phyloP scores from a whole-genome alignment of 2,888 invertebrate genomes.

The Eupithecia tripunctaria region DNA sequence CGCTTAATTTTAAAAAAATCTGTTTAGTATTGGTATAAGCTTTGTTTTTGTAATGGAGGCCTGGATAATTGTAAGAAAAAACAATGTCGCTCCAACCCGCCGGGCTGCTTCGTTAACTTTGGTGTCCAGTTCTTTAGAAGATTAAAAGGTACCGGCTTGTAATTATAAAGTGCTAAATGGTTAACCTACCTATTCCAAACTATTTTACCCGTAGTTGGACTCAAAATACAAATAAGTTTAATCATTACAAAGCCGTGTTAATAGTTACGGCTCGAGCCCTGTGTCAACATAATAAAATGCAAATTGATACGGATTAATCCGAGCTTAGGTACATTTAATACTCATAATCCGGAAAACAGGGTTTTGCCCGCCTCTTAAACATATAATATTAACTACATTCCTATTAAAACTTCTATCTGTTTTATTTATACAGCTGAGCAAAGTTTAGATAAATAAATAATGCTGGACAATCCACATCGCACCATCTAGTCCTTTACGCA shows the following conservation, averaged over 20 bases:
- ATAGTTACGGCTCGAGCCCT: slow-evolving; percentile 71
- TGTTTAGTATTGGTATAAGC: too few species aligned
- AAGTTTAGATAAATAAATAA: neutral
- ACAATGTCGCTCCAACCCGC: neutral
- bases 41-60: neutral
- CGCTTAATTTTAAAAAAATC: too few species aligned
- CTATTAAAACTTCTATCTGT: neutral
- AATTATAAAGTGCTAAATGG: neutral
- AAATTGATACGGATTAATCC: slow-evolving; percentile 81
- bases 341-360: neutral
- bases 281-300: slow-evolving; percentile 79
- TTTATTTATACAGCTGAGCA: neutral
- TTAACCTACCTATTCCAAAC: slow-evolving; percentile 30
- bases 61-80: neutral
- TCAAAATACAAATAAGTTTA: slow-evolving; percentile 48
- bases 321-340: slow-evolving; percentile 58
- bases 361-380: neutral
- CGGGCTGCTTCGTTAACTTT: neutral
- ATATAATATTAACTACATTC: neutral
- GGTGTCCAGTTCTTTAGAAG: neutral
- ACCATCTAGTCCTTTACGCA: too few species aligned
- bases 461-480: too few species aligned
- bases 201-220: slow-evolving; percentile 44
- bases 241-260: slow-evolving; percentile 69
- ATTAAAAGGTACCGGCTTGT: neutral